Percentiles rank a stretch among this genome's conserved stretches.
phyloP scores from a whole-genome alignment of 2,113 vertebrate genomes.

The Sturnus vulgaris region DNA sequence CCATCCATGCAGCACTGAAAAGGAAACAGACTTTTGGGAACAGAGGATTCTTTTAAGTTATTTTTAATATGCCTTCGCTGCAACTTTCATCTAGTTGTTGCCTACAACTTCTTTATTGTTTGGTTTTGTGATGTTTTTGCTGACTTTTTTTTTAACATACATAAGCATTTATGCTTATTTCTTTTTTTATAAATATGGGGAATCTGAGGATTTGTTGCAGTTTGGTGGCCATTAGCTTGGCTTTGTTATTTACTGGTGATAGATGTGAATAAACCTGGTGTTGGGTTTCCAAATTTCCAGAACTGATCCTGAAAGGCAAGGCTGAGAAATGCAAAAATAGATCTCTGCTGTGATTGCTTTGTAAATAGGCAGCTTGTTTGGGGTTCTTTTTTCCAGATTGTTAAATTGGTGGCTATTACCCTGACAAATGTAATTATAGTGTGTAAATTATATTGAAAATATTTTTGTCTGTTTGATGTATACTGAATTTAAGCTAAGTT shows the following conservation, averaged over 20 bases:
- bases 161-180: not conserved
- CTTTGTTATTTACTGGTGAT: not conserved
- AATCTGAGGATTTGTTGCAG: not conserved
- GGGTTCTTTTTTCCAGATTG: not conserved
- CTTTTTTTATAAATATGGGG: not conserved
- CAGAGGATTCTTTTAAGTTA: not conserved
- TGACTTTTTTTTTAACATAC: not conserved
- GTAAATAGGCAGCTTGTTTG: slow-evolving; percentile 2
- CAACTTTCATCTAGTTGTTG: not conserved
- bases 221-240: not conserved
- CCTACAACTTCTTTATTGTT: not conserved
- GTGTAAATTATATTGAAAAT: slow-evolving; percentile 64
- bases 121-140: not conserved
- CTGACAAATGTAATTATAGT: slow-evolving; percentile 52
- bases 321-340: slow-evolving; percentile 5
- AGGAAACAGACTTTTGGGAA: not conserved
- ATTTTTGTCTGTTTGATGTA: slow-evolving; percentile 73
- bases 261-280: not conserved
- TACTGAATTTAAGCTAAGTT: slow-evolving; percentile 78
- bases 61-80: not conserved
- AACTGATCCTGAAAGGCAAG: not conserved
- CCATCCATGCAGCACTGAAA: not conserved
- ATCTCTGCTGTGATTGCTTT: not conserved
- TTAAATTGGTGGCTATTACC: slow-evolving; percentile 20
- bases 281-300: not conserved